Percentiles rank a stretch among this genome's conserved stretches.
phyloP scores from a whole-genome alignment of 2,797 vertebrate genomes.

The Tapirus indicus region DNA sequence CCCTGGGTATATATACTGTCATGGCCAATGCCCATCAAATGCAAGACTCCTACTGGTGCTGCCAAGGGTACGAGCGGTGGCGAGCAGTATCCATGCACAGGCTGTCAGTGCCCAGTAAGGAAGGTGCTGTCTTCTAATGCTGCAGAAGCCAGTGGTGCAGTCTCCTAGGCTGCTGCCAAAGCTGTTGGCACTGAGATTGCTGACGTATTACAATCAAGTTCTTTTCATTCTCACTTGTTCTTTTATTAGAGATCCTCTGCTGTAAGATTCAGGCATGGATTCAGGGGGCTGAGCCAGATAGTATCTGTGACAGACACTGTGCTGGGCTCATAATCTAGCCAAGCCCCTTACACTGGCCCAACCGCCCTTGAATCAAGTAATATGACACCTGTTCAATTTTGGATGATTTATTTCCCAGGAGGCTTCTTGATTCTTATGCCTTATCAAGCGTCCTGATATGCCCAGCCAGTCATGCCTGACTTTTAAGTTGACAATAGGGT shows the following conservation, averaged over 20 bases:
- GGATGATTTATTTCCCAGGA: slow-evolving; percentile 4
- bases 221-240: slow-evolving; percentile 3
- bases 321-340: not conserved
- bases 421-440: not conserved
- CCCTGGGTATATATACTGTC: not conserved
- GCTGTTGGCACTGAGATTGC: not conserved
- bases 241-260: not conserved
- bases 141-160: not conserved
- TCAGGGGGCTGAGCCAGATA: not conserved
- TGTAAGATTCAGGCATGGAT: not conserved
- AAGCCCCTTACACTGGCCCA: not conserved
- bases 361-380: not conserved
- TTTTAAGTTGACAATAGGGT: not conserved
- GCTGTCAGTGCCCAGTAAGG: not conserved
- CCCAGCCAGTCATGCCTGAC: not conserved
- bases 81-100: not conserved
- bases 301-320: not conserved
- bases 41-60: not conserved
- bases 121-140: not conserved
- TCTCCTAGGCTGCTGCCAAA: not conserved
- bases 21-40: not conserved
- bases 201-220: not conserved
- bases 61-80: not conserved
- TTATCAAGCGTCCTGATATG: not conserved
- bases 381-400: not conserved